Base-by-base conservation (phyloP, 2,113 vertebrate species). In the Antennarius striatus region DNA sequence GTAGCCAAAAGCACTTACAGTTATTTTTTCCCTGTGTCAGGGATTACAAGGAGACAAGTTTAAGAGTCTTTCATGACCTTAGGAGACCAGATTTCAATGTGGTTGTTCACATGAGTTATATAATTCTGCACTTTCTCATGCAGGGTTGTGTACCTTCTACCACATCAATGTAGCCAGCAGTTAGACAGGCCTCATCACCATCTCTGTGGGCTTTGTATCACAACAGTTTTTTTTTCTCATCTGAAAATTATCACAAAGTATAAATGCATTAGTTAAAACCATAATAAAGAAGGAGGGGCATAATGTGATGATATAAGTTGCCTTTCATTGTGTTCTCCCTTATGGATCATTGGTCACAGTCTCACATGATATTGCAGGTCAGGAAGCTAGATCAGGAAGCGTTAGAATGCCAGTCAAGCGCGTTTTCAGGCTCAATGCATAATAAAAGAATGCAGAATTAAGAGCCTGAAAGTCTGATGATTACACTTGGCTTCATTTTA, bases 341-440 rank as follows among this genome's bases (percentile, higher is more conserved):
- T 68, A 56, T 54, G 83, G 76, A 75, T 86, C 90, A 89, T 92
- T 90, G 90, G 79, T 32, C 17, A 17, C 55, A 36, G 56, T 74
- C 81, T 76, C 67, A 72, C 59, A 79, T 77, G 89, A 82, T 53
- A 32, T 71, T 39, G 76, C 73, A 75, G 57, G 84, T 66, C 73
- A 80, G 77, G 86, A 76, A 83, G 77, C 53, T 71, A 62, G 61
- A 63, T 63, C 43, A 71, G 22, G 22, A 73, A 75, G 68, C 43
- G 48, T 76, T 70, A 61, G 56, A 82, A 77, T 52, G 82, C 63
- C 74, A 83, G 67, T 83, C 63, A 67, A 77, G 81, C 67, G 74
- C 75, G 73, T 91, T 89, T 89, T 76, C 71, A 63, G 88, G 82
- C 78, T 86, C 86, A 88, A 90, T 88, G 76, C 68, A 28, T 68